Base-by-base conservation (phyloP, 2,888 invertebrate species). In the Calliphora vomitoria region DNA sequence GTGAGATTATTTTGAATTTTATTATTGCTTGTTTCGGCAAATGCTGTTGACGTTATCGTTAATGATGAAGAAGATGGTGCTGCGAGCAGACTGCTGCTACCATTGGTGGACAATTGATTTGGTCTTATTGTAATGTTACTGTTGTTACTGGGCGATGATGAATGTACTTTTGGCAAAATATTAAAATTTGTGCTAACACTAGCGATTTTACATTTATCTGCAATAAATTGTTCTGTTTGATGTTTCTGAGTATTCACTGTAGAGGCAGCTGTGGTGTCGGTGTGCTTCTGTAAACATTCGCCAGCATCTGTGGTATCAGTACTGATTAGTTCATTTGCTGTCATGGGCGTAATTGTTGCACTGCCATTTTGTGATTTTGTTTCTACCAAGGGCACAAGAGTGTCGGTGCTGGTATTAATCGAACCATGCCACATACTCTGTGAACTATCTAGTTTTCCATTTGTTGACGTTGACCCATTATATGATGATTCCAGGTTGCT, bases 351-450 rank as follows among this genome's bases (percentile, higher is more conserved):
- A 53, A 81, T 47, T 25, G 18, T 76, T 58, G 71, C 68, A 80
- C 83, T 86, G 44, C 85, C 83, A 69, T 85, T 84, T 68, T 76
- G 82, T 53, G 75, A 81, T 86, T 81, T 88, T 35, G 82, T 83
- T 82, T 90, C 90, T 4, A 84, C 72, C 25, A 88, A 75, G 20
- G 89, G 89, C 13, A 89, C 89, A 87, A 95, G 90, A 18, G 95
- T 95, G 89, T 95, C 95, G 60, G 95, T 95, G 91, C 95, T 95
- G 50, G 94, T 95, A 90, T 95, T 94, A 66, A 93, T 90, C 20
- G 91, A 92, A 44, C 92, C 92, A 89, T 92, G 91, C 92, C 92
- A 92, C 55, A 90, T 84, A 78, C 89, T 91, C 75, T 90, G 90
- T 50, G 88, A 74, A 15, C 25, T 55, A 60, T 89, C 86, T 25